Evolutionary conservation across 2,888 invertebrate species (phyloP).

Genomic region (Vanessa cardui): DNA sequence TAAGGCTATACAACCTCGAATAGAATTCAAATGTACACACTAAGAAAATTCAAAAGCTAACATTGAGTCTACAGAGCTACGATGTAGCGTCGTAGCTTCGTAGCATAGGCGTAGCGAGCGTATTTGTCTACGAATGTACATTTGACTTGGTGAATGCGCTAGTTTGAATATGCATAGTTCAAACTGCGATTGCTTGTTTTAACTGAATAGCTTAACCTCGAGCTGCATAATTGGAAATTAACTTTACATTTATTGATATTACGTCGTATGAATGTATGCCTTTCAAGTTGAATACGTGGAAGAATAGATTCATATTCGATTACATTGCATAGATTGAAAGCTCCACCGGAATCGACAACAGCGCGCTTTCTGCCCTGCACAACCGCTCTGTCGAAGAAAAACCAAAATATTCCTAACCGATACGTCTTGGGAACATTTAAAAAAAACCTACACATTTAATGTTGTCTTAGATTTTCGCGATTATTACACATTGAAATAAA

Average conservation of each 20-base stretch:
- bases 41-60: constrained; percentile 30
- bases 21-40: constrained; percentile 18
- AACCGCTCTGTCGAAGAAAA: too few relatives aligned
- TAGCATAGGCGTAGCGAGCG: constrained; percentile 35
- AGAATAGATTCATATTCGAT: neutral
- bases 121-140: constrained; percentile 44
- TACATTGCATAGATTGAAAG: too few relatives aligned
- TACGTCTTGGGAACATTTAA: too few relatives aligned
- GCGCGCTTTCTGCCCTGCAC: too few relatives aligned
- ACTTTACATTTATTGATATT: constrained; percentile 11
- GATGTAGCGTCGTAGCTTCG: constrained; percentile 37
- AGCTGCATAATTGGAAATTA: constrained; percentile 23
- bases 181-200: constrained; percentile 24
- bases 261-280: neutral
- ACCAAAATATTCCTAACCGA: too few relatives aligned
- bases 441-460: too few relatives aligned
- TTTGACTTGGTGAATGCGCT: constrained; percentile 38
- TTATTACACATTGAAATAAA: too few relatives aligned
- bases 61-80: constrained; percentile 23
- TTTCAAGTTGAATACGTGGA: neutral
- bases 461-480: too few relatives aligned
- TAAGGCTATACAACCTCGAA: neutral
- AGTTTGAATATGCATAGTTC: constrained; percentile 30
- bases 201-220: constrained; percentile 19
- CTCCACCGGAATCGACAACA: too few relatives aligned